Percentiles rank a stretch among this genome's conserved stretches.
Conservation (phyloP, 2,113 vertebrate genomes). For the Gracilinanus agilis region DNA sequence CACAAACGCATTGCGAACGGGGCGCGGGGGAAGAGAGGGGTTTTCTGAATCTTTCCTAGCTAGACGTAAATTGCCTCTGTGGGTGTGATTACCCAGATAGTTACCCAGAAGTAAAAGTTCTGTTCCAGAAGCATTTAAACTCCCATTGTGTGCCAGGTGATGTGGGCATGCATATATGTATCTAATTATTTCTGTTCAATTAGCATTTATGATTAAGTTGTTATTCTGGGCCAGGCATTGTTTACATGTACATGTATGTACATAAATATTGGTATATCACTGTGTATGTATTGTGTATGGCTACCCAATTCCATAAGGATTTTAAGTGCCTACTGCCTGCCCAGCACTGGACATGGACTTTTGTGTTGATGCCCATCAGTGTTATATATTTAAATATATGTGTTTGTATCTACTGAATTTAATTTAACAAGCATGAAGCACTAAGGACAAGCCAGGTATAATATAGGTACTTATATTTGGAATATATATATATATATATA, state of each 20-base stretch:
- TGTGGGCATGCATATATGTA: no score
- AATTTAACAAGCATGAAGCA: neutral
- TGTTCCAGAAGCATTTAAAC: no score
- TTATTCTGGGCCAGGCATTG: neutral
- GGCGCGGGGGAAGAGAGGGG: no score
- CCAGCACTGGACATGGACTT: no score
- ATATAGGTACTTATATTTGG: neutral
- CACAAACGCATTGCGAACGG: neutral
- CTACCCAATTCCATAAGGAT: neutral
- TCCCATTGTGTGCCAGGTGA: no score
- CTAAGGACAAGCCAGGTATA: neutral
- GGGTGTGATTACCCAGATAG: no score
- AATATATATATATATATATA: neutral
- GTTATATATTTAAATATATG: neutral
- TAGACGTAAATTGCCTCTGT: no score
- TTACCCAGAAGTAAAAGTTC: no score
- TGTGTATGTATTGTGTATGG: neutral
- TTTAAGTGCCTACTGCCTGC: no score
- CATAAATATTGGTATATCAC: neutral
- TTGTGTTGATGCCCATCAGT: neutral
- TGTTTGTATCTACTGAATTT: neutral
- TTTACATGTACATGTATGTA: neutral
- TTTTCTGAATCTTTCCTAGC: no score
- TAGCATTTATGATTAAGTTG: neutral
- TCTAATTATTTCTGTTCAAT: neutral